Base-by-base conservation (phyloP, 2,888 invertebrate species). In the Lasioglossum marginatum region DNA sequence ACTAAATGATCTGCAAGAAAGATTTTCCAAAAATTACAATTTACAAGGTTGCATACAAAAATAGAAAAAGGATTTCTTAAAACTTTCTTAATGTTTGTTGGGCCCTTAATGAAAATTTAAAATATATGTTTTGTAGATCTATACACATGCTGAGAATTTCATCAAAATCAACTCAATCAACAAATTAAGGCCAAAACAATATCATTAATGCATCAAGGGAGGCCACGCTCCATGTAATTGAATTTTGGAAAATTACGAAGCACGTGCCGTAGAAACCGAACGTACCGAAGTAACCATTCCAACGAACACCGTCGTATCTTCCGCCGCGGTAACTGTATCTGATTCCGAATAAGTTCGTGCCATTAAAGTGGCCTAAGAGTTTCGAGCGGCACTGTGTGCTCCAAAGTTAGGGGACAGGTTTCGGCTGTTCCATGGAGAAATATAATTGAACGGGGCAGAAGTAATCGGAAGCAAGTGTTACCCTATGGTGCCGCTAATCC, bases 381-480 rank as follows among this genome's bases (percentile, higher is more conserved):
- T 80, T 48, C 66, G 66, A 72, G 52, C 27, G 34, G 57, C 31
- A 19, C 8, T n/a, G 34, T 75, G 16, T 8, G 74, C 37, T 19
- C 66, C 60, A 48, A 37, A 52, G 63, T 71, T 77, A 37, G 45
- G 57, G 52, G 45, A 37, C 31, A 10, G 57, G 66, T 43, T 77
- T 66, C 68, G 14, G 48, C 8, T 45, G 68, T 52, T 37, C 27
- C 70, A 60, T 75, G 75, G 81, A 57, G 75, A 70, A 72, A 27
- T 60, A 72, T 74, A 82, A 84, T 85, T 79, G 76, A 73, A 83
- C 76, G 74, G 77, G 43, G 63, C 66, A 73, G 79, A 79, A 71
- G 85, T 79, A 85, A 85, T 83, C 80, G 77, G 77, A 60, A 68
- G 80, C 80, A 81, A 81, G 77, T 81, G 72, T 81, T 81, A 57